Percentiles rank a stretch among this genome's conserved stretches.
phyloP scores from a whole-genome alignment of 2,113 vertebrate genomes.

The Tringa solitaria region DNA sequence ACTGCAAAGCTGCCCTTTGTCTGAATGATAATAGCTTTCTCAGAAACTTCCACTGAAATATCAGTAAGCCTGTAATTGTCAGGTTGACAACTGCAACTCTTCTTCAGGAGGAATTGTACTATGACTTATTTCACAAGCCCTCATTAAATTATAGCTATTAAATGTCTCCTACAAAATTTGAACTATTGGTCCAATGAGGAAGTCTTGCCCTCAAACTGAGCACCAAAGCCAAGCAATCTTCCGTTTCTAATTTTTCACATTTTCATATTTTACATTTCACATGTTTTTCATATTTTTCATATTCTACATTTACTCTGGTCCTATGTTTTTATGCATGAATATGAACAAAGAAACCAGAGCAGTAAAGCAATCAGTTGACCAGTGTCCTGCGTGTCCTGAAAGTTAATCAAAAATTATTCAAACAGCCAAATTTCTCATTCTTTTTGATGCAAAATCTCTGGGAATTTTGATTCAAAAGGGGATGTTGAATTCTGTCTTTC shows the following conservation, averaged over 20 bases:
- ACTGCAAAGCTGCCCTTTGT: conserved; percentile 34
- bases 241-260: neutral
- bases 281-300: neutral
- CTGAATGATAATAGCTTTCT: conserved; percentile 27
- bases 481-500: neutral
- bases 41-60: conserved; percentile 16
- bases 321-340: neutral
- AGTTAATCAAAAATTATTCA: neutral
- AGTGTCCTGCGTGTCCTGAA: neutral
- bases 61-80: conserved; percentile 24
- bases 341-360: neutral
- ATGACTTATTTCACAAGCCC: neutral
- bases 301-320: neutral
- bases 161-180: neutral
- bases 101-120: neutral
- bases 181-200: neutral
- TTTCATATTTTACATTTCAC: neutral
- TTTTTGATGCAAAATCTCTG: neutral
- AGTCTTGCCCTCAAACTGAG: neutral
- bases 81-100: conserved; percentile 6
- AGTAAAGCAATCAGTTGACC: neutral
- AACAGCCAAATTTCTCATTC: neutral
- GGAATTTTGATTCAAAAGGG: neutral
- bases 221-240: neutral
- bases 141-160: conserved; percentile 24